Base-by-base conservation (phyloP, 2,888 invertebrate genomes). In the Graphium colonna region DNA sequence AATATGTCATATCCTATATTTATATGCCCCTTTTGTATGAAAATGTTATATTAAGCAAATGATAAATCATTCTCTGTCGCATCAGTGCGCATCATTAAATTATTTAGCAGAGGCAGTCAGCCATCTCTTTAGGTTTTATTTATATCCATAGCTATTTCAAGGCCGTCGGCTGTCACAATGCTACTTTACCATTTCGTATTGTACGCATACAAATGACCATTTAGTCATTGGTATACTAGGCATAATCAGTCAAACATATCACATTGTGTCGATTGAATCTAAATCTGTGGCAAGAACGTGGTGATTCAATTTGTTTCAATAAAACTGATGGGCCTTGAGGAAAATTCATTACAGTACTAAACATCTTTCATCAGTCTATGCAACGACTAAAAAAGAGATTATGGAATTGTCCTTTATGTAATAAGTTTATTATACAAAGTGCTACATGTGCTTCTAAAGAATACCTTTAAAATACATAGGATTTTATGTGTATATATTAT, bases 201-300 rank as follows among this genome's bases (percentile, higher is more conserved):
- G 52, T 54, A 43, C 54, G 70, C 65, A 71, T 73, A 69, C 66
- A 65, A 67, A 72, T 68, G 62, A 33, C 59, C 55, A 57, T 56
- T 61, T 56, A 52, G 51, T 46, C 47, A 52, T 40, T 26, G 38
- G 45, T 28, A 54, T 55, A 46, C 38, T 42, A 45, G 47, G 49
- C 48, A 57, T 59, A 57, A 65, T 64, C 60, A 59, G 51, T 58
- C 52, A 65, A 63, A 51, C 65, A 55, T n/a, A 52, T 58, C 63
- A 64, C 55, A 61, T 57, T 50, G 33, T 26, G 47, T 33, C 48
- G 50, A 54, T 51, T 43, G 33, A 50, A 33, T 46, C 45, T 48
- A 44, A 50, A 16, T 52, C 45, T 49, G 42, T 45, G 7, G 49
- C 28, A 46, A 38, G 41, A 12, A 36, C 18, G 42, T 45, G 38